Percentiles rank a stretch among this genome's conserved stretches.
These are phyloP conservation scores for Tanytarsus gracilentus DNA, from an alignment of 2,888 invertebrate genomes.

Conservation along the genomic window DNA sequence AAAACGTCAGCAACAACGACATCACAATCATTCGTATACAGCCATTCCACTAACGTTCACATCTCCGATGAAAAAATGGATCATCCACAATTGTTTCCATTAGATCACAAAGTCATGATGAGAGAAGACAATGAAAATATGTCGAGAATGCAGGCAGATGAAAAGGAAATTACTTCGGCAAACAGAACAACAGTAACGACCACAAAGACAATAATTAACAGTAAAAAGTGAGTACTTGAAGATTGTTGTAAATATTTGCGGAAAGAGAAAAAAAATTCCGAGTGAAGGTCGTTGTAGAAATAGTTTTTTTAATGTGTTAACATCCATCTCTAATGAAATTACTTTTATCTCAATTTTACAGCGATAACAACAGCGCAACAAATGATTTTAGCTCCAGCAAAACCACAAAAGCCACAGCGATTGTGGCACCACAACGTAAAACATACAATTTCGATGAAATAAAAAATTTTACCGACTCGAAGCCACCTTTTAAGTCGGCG, in stretches of 20 bases:
- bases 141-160: not conserved
- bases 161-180: not conserved
- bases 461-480: slow-evolving; percentile 4
- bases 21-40: no score
- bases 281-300: no score
- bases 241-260: no score
- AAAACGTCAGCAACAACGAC: no score
- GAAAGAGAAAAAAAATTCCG: no score
- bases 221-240: no score
- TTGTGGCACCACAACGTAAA: slow-evolving; percentile 26
- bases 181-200: slow-evolving; percentile 1
- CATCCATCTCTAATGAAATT: not conserved
- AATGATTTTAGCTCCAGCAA: not conserved
- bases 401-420: slow-evolving; percentile 22
- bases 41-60: no score
- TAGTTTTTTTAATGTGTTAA: not conserved
- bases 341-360: not conserved
- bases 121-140: no score
- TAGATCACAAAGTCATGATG: no score
- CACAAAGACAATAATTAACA: no score
- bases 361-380: not conserved
- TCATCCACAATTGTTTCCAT: no score
- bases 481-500: slow-evolving; percentile 6
- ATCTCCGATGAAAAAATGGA: no score
- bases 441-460: slow-evolving; percentile 5